Conservation (phyloP, 2,888 invertebrate species). For the Drosophila neoperkinsi region DNA sequence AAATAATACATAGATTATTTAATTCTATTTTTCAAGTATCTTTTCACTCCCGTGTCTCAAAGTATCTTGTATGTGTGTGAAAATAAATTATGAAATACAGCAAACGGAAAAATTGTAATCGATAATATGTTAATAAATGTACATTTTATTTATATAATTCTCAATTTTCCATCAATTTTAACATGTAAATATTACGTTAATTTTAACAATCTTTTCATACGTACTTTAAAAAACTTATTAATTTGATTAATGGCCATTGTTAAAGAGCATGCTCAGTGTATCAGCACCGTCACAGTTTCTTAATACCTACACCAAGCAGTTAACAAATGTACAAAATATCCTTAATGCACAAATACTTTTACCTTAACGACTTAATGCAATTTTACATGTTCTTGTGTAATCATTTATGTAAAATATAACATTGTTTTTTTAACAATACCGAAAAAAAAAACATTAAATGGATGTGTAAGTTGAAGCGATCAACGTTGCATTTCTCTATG, state of each 20-base stretch:
- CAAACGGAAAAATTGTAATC: constrained; percentile 57
- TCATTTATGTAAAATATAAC: constrained; percentile 51
- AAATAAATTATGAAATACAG: constrained; percentile 73
- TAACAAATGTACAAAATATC: constrained; percentile 46
- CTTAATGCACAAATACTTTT: constrained; percentile 63
- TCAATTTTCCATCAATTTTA: constrained; percentile 36
- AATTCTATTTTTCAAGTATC: constrained; percentile 44
- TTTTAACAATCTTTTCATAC: constrained; percentile 37
- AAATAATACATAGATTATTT: constrained; percentile 11
- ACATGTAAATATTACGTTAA: constrained; percentile 63
- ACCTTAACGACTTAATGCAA: constrained; percentile 52
- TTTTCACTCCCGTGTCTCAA: constrained; percentile 83
- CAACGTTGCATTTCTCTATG: constrained; percentile 66
- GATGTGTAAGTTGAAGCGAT: constrained; percentile 63
- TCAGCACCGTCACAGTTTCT: constrained; percentile 65
- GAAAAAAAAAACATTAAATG: constrained; percentile 28
- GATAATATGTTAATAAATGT: constrained; percentile 42
- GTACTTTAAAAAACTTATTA: constrained; percentile 35
- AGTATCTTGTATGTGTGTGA: constrained; percentile 86
- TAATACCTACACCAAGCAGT: constrained; percentile 26
- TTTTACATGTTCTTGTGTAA: constrained; percentile 54
- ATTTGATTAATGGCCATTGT: constrained; percentile 37
- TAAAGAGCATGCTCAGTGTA: constrained; percentile 75
- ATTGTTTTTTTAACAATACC: constrained; percentile 31
- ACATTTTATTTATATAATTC: constrained; percentile 56